Evolutionary conservation across 2,113 vertebrate genomes (phyloP).

Genomic region (Pomatorhinus ruficollis): DNA sequence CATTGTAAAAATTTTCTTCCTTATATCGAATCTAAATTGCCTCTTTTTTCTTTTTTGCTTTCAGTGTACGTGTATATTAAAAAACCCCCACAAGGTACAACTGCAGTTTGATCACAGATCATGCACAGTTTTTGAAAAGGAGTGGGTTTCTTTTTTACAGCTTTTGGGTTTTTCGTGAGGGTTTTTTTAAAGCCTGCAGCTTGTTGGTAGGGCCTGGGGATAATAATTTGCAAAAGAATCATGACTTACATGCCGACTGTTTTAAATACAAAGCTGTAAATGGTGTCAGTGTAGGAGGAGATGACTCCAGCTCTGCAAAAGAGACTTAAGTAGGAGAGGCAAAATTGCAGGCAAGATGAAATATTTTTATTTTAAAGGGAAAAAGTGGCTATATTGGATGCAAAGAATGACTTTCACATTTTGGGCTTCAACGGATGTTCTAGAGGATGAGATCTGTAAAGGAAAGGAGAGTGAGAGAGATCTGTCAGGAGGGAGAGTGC

Average conservation of each 20-base stretch:
- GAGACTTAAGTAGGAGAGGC: conserved; percentile 18
- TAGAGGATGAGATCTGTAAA: background rate
- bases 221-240: conserved; percentile 54
- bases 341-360: conserved; percentile 4
- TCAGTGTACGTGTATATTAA: background rate
- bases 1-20: background rate
- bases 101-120: background rate
- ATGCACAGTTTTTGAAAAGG: background rate
- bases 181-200: background rate
- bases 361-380: conserved; percentile 4
- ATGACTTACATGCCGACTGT: conserved; percentile 49
- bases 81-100: background rate
- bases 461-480: no score
- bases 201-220: conserved; percentile 37
- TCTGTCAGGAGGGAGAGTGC: background rate
- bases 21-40: background rate
- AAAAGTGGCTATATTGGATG: conserved; percentile 1
- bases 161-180: background rate
- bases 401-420: background rate
- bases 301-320: conserved; percentile 51
- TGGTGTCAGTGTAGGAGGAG: conserved; percentile 54
- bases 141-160: background rate
- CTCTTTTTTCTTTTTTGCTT: background rate
- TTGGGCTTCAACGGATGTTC: background rate
- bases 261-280: conserved; percentile 64